Evolutionary conservation across 1,140 invertebrate genomes (phyloP), one percentile per base, ranked within the genome.

Genomic region (Diplogasteroides magnus): DNA sequence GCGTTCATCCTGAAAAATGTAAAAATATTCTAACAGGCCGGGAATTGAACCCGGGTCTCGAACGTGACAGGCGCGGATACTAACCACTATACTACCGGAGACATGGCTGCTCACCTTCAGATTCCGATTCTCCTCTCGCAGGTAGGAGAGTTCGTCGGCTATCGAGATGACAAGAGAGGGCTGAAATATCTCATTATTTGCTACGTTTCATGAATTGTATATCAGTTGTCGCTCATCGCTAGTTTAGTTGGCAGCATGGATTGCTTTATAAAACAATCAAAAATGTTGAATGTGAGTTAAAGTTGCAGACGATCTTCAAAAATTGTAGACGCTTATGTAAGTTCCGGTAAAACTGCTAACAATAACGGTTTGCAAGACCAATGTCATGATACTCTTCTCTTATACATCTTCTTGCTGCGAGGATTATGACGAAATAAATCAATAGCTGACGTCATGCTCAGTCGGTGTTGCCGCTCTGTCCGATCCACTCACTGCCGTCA

Each of bases 401-500:
- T n/a, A n/a, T n/a, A n/a, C n/a, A n/a, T n/a, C n/a, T n/a, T n/a
- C n/a, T n/a, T n/a, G n/a, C n/a, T n/a, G n/a, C n/a, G n/a, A n/a
- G n/a, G n/a, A 19, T 48, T 19, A 11, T 48, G 19, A 19, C 6
- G 19, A 48, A 19, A 19, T 11, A 65, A 61, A 55, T 64, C 23
- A 58, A 55, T 48, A 66, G 68, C 69, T 68, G 64, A 77, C 77
- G 56, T 73, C 67, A 32, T 70, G 62, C 57, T 80, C 76, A 26
- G 78, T 79, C 15, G 78, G 78, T 25, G 78, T 79, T 63, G 74
- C 67, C 1, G 78, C 76, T 25, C 78, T 56, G 26, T 80, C 68
- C 29, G 73, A 76, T 57, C 75, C 77, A 19, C 76, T 78, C 25
- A 73, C 64, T 26, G 78, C 78, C 3, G 78, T 80, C 59, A 80